These are phyloP conservation scores for Macrobrachium rosenbergii DNA, from an alignment of 1,140 invertebrate genomes.

Conservation along the genomic window DNA sequence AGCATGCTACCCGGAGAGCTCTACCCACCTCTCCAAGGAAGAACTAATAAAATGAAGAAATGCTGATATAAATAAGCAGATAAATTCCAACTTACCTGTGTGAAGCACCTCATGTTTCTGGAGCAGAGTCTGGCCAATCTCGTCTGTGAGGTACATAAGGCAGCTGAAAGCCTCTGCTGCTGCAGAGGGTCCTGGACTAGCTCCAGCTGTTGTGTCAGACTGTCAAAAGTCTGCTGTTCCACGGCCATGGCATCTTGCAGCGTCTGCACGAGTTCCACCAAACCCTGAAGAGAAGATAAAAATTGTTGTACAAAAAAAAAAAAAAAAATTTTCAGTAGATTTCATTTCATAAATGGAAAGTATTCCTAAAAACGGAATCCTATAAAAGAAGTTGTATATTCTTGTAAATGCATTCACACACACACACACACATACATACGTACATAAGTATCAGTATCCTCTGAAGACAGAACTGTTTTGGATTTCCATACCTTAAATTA, in stretches of 20 bases:
- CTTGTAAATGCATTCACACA: neutral
- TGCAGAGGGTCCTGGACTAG: slow-evolving; percentile 59
- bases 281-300: slow-evolving; percentile 51
- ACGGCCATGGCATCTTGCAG: slow-evolving; percentile 68
- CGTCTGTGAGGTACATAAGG: slow-evolving; percentile 67
- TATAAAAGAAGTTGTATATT: no score
- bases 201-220: slow-evolving; percentile 67
- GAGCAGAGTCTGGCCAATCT: slow-evolving; percentile 67
- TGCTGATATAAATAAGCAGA: no score
- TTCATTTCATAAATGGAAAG: neutral
- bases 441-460: slow-evolving; percentile 10
- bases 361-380: no score
- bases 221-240: slow-evolving; percentile 68
- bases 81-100: slow-evolving; percentile 65
- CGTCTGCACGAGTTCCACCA: slow-evolving; percentile 67
- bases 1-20: no score
- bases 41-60: no score
- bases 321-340: neutral
- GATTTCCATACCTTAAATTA: no score
- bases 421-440: slow-evolving; percentile 40
- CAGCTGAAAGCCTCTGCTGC: slow-evolving; percentile 67
- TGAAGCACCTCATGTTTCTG: slow-evolving; percentile 68
- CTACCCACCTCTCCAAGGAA: no score
- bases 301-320: slow-evolving; percentile 9
- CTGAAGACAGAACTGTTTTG: no score